phyloP scores from a whole-genome alignment of 1,140 invertebrate species.

The Drosophila serrata region DNA sequence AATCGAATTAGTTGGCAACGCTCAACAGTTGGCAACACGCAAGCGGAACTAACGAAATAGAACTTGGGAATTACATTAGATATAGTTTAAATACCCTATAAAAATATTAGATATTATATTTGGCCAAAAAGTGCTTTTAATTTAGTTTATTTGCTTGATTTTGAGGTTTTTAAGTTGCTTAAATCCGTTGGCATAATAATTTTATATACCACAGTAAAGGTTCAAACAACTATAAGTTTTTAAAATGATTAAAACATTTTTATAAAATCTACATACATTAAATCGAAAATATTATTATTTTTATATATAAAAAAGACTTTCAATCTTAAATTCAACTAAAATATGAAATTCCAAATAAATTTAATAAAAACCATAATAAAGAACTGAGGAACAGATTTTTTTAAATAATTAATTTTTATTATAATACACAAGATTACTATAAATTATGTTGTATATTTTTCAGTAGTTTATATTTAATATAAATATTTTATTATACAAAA shows the following conservation, averaged over 20 bases:
- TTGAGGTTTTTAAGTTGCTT: too few relatives aligned
- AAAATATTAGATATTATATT: background rate
- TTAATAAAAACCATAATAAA: background rate
- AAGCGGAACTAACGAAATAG: constrained; percentile 39
- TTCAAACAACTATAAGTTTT: too few relatives aligned
- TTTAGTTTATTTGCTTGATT: background rate
- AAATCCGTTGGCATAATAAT: too few relatives aligned
- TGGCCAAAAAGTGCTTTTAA: background rate
- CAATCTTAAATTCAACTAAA: background rate
- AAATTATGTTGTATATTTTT: too few relatives aligned
- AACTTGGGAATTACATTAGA: background rate
- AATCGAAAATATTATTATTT: background rate
- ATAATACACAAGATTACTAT: too few relatives aligned
- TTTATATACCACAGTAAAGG: too few relatives aligned
- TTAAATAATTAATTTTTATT: too few relatives aligned
- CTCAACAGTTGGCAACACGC: constrained; percentile 61
- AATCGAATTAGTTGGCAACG: constrained; percentile 75
- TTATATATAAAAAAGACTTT: background rate
- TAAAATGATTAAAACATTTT: too few relatives aligned
- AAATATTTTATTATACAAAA: too few relatives aligned
- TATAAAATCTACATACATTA: too few relatives aligned
- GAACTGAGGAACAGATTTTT: too few relatives aligned
- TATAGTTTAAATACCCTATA: background rate
- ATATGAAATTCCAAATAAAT: background rate
- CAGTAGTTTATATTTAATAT: too few relatives aligned